Conservation (phyloP, 2,888 invertebrate species). For the Oligia strigilis region DNA sequence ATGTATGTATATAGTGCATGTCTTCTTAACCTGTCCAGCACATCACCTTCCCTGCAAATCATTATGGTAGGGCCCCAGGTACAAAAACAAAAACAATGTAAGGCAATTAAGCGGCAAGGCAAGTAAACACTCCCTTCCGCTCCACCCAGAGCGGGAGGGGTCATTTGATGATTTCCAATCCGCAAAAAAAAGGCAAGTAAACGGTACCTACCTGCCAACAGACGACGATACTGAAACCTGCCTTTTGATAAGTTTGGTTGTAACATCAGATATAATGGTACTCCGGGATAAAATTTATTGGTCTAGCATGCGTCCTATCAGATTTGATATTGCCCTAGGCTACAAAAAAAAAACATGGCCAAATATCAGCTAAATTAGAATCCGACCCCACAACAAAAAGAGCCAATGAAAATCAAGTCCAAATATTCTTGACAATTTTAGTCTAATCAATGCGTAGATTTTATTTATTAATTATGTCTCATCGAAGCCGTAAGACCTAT, state of each 20-base stretch:
- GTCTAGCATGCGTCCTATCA: background rate
- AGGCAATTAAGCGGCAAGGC: too few relatives aligned
- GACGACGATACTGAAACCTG: background rate
- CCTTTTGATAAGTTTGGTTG: background rate
- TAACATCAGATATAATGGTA: background rate
- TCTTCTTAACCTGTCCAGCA: background rate
- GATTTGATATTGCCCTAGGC: background rate
- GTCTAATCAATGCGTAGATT: too few relatives aligned
- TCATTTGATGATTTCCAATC: too few relatives aligned
- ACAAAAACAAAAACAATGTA: background rate
- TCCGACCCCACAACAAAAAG: background rate
- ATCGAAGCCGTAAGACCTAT: background rate
- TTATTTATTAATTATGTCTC: background rate
- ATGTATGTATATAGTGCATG: background rate
- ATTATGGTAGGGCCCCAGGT: background rate
- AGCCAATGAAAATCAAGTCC: background rate
- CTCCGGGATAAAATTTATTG: background rate
- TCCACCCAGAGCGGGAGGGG: too few relatives aligned
- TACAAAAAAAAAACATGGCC: background rate
- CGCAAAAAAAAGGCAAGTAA: background rate
- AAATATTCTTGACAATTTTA: background rate
- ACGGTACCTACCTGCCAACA: background rate
- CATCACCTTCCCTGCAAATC: background rate
- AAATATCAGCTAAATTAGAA: conserved; percentile 3
- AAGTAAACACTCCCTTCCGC: background rate